Evolutionary conservation across 37 sponge, comb jelly and placozoan species (phyloP).

Genomic region (Cliona cf. orientalis): DNA sequence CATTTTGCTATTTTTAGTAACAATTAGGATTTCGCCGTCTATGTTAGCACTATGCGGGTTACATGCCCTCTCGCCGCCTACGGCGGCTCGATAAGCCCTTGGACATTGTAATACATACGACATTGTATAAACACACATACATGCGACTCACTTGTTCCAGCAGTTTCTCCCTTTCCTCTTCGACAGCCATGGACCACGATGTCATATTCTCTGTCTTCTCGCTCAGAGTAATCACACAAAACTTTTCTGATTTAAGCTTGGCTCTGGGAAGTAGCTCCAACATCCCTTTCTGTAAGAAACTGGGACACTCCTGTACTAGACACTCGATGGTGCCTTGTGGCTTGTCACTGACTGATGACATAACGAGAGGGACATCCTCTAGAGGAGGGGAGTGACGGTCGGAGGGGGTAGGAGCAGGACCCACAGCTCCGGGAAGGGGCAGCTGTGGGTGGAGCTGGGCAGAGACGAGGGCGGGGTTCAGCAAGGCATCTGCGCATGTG

Average conservation of each 20-base stretch:
- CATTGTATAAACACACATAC: no score
- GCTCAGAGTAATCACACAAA: constrained; percentile 70
- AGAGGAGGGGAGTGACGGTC: no score
- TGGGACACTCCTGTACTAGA: constrained; percentile 72
- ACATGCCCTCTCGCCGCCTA: no score
- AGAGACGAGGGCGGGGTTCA: neutral
- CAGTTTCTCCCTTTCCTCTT: constrained; percentile 81
- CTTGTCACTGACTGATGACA: neutral
- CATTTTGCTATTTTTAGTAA: no score
- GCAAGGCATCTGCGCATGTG: neutral
- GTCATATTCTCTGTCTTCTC: constrained; percentile 81
- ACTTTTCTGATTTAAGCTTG: constrained; percentile 1
- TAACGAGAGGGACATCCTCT: neutral
- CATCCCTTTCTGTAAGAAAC: constrained; percentile 48
- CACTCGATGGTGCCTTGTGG: constrained; percentile 38
- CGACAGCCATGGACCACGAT: constrained; percentile 62
- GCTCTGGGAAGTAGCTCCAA: constrained; percentile 76
- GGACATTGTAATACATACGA: no score
- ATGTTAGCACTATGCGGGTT: no score
- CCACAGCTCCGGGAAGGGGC: neutral
- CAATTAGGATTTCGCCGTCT: no score
- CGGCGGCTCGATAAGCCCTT: no score
- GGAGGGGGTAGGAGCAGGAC: no score
- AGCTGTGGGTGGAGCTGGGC: neutral
- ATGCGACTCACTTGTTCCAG: constrained; percentile 70